These are phyloP conservation scores for Campoplex nolae DNA, from an alignment of 2,888 invertebrate genomes.

Conservation along the genomic window DNA sequence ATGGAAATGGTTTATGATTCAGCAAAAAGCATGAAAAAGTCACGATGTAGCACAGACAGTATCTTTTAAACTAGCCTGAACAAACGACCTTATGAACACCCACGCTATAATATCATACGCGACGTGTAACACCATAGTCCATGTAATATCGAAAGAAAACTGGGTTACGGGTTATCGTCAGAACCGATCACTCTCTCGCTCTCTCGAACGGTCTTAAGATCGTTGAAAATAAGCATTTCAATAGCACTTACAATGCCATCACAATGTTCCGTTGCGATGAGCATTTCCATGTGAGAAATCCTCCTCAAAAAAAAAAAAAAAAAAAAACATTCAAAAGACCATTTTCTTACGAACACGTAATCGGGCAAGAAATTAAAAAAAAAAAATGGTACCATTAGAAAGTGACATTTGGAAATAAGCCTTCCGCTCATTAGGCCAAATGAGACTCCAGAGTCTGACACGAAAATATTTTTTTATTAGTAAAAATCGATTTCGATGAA, in stretches of 20 bases:
- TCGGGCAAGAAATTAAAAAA: background rate
- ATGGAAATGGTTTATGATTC: background rate
- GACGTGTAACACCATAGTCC: background rate
- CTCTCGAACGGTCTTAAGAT: background rate
- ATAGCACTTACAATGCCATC: slow-evolving; percentile 19
- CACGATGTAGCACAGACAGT: background rate
- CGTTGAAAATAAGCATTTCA: slow-evolving; percentile 47
- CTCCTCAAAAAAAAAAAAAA: too few relatives aligned
- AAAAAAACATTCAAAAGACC: background rate
- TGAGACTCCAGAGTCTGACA: background rate
- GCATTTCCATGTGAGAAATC: slow-evolving; percentile 2
- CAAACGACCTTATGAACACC: slow-evolving; percentile 28
- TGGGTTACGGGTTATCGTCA: slow-evolving; percentile 65
- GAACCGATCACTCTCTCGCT: slow-evolving; percentile 57
- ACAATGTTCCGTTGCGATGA: slow-evolving; percentile 41
- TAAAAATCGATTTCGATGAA: background rate
- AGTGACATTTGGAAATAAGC: background rate
- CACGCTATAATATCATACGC: slow-evolving; percentile 20
- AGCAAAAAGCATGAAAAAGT: slow-evolving; percentile 7
- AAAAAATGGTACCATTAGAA: background rate
- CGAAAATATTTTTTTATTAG: background rate
- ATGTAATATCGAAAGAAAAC: slow-evolving; percentile 54
- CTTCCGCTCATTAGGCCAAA: background rate
- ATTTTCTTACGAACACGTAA: slow-evolving; percentile 18
- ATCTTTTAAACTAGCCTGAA: background rate